Evolutionary conservation across 2,113 vertebrate species (phyloP).

Genomic region (Stomatorhinus ivindoensis): DNA sequence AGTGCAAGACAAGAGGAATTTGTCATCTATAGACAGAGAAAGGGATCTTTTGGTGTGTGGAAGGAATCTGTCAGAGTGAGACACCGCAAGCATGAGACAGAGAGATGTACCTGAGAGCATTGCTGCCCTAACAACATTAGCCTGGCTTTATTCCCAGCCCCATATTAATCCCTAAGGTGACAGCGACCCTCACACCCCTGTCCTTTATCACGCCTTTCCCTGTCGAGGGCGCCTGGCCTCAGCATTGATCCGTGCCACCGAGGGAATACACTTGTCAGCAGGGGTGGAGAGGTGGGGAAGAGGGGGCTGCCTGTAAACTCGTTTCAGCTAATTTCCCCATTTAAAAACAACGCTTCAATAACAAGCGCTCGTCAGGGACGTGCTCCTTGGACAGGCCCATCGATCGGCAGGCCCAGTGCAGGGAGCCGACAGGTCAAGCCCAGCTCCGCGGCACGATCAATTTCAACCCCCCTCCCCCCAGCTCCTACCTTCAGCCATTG

Average conservation of each 20-base stretch:
- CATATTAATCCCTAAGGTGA: conserved; percentile 7
- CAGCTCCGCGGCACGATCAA: not conserved
- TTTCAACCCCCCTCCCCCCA: not conserved
- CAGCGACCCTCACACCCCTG: not conserved
- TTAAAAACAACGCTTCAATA: conserved; percentile 14
- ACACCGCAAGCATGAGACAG: not conserved
- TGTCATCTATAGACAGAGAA: not conserved
- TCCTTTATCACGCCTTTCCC: conserved; percentile 12
- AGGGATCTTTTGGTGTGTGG: not conserved
- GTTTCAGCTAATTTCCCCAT: conserved; percentile 7
- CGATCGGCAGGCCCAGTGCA: not conserved
- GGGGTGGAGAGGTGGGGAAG: not conserved
- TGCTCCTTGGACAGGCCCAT: not conserved
- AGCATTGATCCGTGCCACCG: not conserved
- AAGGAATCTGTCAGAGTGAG: not conserved
- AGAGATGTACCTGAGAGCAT: not conserved
- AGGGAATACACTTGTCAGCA: conserved; percentile 5
- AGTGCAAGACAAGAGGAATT: not conserved
- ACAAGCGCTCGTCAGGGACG: not conserved
- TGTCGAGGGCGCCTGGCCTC: not conserved
- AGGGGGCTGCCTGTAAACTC: not conserved
- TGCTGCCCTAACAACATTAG: not conserved
- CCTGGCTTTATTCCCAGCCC: not conserved
- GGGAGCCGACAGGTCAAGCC: not conserved
- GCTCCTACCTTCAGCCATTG: not conserved